Evolutionary conservation across 2,113 vertebrate species (phyloP).

Genomic region (Hemiprocne comata): DNA sequence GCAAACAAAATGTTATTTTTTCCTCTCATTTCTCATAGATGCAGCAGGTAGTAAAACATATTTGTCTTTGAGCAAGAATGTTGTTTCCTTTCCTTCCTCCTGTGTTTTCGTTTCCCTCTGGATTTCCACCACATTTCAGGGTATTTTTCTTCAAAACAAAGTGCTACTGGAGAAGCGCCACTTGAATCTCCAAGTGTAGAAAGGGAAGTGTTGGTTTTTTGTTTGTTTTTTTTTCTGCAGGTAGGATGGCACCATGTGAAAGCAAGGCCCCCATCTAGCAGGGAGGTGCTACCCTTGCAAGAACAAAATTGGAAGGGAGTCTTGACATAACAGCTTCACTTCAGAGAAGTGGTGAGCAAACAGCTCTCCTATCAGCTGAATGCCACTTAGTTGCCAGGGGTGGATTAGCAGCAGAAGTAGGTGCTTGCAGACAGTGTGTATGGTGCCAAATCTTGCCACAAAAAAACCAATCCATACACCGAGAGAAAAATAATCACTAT

Average conservation of each 20-base stretch:
- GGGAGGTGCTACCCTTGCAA: neutral
- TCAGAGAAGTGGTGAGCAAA: neutral
- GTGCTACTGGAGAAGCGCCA: accelerated
- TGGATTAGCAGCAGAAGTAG: neutral
- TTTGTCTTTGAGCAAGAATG: neutral
- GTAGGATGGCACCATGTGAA: neutral
- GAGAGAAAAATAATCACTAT: neutral
- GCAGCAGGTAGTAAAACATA: neutral
- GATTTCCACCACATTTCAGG: neutral
- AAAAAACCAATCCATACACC: neutral
- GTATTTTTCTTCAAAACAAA: neutral
- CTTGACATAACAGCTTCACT: neutral
- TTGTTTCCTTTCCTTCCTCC: neutral
- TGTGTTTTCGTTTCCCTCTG: neutral
- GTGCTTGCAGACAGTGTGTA: neutral
- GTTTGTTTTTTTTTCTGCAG: neutral
- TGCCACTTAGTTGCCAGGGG: neutral
- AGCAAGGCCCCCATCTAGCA: neutral
- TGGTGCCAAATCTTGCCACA: neutral
- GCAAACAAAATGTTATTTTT: neutral
- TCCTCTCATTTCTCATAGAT: neutral
- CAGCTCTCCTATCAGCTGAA: neutral
- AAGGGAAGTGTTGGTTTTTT: neutral
- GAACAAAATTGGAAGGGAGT: neutral
- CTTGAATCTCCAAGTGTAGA: neutral